A percentile compares a stretch with the other conserved stretches of the same genome.
phyloP scores from a whole-genome alignment of 2,113 vertebrate species.

The Perca flavescens region DNA sequence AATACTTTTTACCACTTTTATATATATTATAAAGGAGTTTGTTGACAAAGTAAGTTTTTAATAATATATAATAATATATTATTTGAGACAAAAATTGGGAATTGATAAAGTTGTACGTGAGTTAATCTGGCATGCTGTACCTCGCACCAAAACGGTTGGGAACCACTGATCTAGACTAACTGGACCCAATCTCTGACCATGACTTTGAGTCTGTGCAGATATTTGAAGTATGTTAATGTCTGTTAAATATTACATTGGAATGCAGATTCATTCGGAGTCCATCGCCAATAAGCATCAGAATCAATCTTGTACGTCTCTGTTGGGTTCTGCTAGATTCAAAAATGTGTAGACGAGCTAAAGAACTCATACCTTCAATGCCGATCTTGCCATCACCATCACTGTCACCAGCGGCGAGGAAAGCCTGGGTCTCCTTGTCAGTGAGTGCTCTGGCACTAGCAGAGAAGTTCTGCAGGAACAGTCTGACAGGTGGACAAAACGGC shows the following conservation, averaged over 20 bases:
- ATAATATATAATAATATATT: too few relatives aligned
- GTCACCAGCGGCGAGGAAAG: slow-evolving; percentile 84
- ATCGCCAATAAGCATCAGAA: not conserved
- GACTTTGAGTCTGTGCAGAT: not conserved
- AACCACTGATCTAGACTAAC: not conserved
- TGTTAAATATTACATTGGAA: not conserved
- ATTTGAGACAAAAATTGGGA: too few relatives aligned
- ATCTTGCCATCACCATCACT: slow-evolving; percentile 87
- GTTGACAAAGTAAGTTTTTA: too few relatives aligned
- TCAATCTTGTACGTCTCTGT: not conserved
- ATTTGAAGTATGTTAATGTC: not conserved
- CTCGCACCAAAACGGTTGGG: too few relatives aligned
- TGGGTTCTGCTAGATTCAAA: not conserved
- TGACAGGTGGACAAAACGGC: slow-evolving; percentile 45
- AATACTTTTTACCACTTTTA: too few relatives aligned
- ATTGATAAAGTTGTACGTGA: too few relatives aligned
- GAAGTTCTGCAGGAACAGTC: slow-evolving; percentile 88
- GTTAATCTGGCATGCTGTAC: too few relatives aligned
- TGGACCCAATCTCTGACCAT: slow-evolving; percentile 16
- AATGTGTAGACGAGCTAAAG: not conserved
- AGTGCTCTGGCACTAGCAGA: slow-evolving; percentile 79
- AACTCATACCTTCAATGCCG: slow-evolving; percentile 83
- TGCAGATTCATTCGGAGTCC: not conserved
- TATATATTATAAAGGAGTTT: too few relatives aligned
- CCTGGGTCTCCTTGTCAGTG: slow-evolving; percentile 84